These are phyloP conservation scores for Mesorhabditis spiculigera DNA, from an alignment of 2,888 invertebrate species.

Conservation along the genomic window DNA sequence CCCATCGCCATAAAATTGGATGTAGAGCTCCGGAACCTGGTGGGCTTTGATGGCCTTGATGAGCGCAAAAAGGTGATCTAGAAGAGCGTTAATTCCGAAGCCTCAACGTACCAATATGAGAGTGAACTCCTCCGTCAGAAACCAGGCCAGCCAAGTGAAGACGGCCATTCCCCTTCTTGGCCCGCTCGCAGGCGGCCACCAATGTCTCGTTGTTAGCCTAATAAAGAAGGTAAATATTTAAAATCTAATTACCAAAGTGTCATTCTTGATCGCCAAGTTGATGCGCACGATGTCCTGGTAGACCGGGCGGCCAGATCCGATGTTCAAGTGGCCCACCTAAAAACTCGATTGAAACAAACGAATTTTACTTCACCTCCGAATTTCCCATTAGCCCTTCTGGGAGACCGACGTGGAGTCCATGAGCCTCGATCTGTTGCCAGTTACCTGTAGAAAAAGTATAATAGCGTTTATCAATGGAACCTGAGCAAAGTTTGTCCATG, in stretches of 20 bases:
- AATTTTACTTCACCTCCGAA: conserved; percentile 52
- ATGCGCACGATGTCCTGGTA: conserved; percentile 63
- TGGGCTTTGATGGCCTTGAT: conserved; percentile 60
- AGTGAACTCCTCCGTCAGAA: conserved; percentile 61
- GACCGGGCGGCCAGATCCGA: conserved; percentile 62
- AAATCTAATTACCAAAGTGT: conserved; percentile 26
- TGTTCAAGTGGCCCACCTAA: conserved; percentile 62
- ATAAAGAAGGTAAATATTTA: conserved; percentile 9
- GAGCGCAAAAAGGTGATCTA: conserved; percentile 60
- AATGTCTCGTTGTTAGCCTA: conserved; percentile 58
- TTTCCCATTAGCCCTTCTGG: conserved; percentile 63
- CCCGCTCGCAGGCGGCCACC: conserved; percentile 59
- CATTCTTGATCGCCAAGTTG: conserved; percentile 58
- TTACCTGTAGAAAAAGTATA: conserved; percentile 30
- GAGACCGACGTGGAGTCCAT: conserved; percentile 61
- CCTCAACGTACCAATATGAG: conserved; percentile 57
- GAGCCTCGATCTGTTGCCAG: conserved; percentile 59
- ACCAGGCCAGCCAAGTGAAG: conserved; percentile 62
- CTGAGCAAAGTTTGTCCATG: conserved; percentile 59
- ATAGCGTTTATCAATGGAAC: conserved; percentile 12
- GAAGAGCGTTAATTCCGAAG: conserved; percentile 8
- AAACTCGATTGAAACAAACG: background rate
- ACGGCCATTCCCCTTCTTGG: conserved; percentile 59
- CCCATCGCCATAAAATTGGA: conserved; percentile 60
- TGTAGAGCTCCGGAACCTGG: conserved; percentile 59